Conservation (phyloP, 2,113 vertebrate species). For the Oryzias javanicus region DNA sequence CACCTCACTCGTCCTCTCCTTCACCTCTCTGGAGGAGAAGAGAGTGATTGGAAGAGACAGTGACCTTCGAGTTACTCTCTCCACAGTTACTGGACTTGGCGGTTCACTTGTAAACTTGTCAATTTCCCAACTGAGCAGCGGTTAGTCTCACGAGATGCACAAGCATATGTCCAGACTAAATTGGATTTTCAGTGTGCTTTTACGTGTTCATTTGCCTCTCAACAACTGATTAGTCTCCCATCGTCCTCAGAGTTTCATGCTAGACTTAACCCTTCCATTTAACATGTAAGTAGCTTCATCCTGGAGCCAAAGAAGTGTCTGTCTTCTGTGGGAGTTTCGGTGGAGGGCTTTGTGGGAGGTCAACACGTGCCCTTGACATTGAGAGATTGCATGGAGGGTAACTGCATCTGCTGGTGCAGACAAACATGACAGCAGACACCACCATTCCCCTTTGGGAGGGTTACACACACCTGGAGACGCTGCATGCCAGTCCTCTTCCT, state of each 20-base stretch:
- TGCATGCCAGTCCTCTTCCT: slow-evolving; percentile 21
- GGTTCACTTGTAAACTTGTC: slow-evolving; percentile 9
- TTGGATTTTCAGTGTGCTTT: slow-evolving; percentile 53
- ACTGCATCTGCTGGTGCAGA: slow-evolving; percentile 38
- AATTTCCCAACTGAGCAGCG: slow-evolving; percentile 40
- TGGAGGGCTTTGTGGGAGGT: slow-evolving; percentile 31
- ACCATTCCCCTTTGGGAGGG: slow-evolving; percentile 17
- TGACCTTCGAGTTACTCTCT: slow-evolving; percentile 7
- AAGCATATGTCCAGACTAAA: slow-evolving; percentile 38
- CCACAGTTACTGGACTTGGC: slow-evolving; percentile 22
- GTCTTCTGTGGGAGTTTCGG: slow-evolving; percentile 63
- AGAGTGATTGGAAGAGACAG: slow-evolving; percentile 5
- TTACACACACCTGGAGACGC: slow-evolving; percentile 33
- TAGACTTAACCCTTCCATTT: slow-evolving; percentile 75
- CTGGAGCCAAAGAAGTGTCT: slow-evolving; percentile 71
- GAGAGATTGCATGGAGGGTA: slow-evolving; percentile 38
- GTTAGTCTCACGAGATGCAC: slow-evolving; percentile 20
- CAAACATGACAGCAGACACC: slow-evolving; percentile 44
- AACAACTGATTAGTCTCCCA: slow-evolving; percentile 71
- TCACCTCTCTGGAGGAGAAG: slow-evolving; percentile 17
- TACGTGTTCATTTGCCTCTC: slow-evolving; percentile 60
- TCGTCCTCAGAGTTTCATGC: slow-evolving; percentile 67
- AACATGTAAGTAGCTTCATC: slow-evolving; percentile 65
- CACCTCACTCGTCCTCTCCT: slow-evolving; percentile 4
- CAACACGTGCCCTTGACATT: slow-evolving; percentile 45